phyloP scores from a whole-genome alignment of 2,113 vertebrate species.

The Alces alces region DNA sequence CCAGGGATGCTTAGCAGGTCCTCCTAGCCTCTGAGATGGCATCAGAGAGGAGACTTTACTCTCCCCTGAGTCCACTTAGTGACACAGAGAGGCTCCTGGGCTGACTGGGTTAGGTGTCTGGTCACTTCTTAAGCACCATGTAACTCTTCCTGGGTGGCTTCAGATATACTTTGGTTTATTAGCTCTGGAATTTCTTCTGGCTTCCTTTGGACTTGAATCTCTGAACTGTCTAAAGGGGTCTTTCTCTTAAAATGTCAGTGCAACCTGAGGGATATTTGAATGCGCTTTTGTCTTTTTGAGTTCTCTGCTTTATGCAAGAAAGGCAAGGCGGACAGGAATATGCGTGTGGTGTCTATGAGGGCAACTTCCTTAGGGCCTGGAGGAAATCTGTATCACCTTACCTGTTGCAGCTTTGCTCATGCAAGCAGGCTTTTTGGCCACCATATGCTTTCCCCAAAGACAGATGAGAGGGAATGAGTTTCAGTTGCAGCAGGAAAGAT shows the following conservation, averaged over 20 bases:
- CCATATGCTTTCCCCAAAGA: not conserved
- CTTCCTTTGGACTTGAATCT: not conserved
- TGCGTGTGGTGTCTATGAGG: not conserved
- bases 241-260: not conserved
- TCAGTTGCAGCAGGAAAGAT: conserved; percentile 26
- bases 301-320: not conserved
- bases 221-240: not conserved
- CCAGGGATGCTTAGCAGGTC: not conserved
- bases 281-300: not conserved
- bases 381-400: not conserved
- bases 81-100: not conserved
- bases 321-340: not conserved
- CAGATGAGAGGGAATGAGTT: conserved; percentile 31
- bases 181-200: not conserved
- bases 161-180: not conserved
- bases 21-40: not conserved
- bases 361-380: not conserved
- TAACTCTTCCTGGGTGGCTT: not conserved
- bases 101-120: not conserved
- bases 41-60: not conserved
- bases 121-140: not conserved
- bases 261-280: not conserved
- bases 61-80: not conserved
- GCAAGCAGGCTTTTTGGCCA: not conserved
- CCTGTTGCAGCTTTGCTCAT: not conserved